Evolutionary conservation across 2,797 vertebrate species (phyloP).

Genomic region (Chaenodraco wilsoni): DNA sequence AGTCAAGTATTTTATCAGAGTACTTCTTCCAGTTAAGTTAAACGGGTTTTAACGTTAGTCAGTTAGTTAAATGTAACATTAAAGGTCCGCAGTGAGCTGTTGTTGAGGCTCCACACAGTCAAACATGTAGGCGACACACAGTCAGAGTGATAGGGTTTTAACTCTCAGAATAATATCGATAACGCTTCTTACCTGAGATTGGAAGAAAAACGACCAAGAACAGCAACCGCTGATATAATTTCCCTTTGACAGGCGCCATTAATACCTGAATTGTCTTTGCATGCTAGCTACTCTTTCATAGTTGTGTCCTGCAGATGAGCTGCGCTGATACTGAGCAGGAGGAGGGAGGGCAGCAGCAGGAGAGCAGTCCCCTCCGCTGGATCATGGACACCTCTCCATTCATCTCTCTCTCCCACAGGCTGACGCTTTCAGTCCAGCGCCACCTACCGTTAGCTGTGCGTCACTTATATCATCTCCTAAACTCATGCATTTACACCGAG

Average conservation of each 20-base stretch:
- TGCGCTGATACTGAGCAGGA: conserved; percentile 50
- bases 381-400: conserved; percentile 38
- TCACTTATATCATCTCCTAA: background rate
- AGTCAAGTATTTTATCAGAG: too few relatives aligned
- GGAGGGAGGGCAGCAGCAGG: conserved; percentile 35
- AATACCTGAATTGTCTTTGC: conserved; percentile 69
- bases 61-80: background rate
- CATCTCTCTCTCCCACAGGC: background rate
- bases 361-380: conserved; percentile 60
- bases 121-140: background rate
- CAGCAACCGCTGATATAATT: conserved; percentile 78
- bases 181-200: conserved; percentile 81
- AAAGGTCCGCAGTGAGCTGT: background rate
- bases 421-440: conserved; percentile 37
- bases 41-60: background rate
- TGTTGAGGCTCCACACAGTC: background rate
- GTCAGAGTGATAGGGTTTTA: background rate
- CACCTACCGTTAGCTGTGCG: conserved; percentile 40
- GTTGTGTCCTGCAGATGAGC: conserved; percentile 64
- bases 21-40: background rate
- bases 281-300: conserved; percentile 72
- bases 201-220: conserved; percentile 72
- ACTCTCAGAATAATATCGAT: background rate
- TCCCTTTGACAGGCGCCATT: conserved; percentile 84
- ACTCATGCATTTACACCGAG: background rate